phyloP scores from a whole-genome alignment of 2,888 invertebrate genomes.

The Keiferia lycopersicella region DNA sequence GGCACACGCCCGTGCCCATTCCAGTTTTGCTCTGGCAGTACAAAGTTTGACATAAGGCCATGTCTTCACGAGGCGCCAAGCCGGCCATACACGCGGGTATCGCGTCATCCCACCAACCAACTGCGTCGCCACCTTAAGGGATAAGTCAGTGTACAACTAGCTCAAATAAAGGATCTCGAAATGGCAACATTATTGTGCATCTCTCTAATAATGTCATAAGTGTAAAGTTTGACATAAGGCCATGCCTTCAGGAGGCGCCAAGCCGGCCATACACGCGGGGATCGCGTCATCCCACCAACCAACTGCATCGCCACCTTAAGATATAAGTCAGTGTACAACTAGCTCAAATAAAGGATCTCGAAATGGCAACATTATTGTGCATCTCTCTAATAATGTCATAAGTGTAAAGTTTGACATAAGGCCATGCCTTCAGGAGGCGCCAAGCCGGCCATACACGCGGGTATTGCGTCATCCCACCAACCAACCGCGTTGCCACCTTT shows the following conservation, averaged over 20 bases:
- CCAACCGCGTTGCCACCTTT: conserved; percentile 53
- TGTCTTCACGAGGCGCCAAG: conserved; percentile 40
- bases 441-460: conserved; percentile 48
- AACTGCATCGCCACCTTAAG: conserved; percentile 47
- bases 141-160: not conserved
- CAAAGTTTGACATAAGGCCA: conserved; percentile 35
- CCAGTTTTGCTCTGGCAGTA: conserved; percentile 36
- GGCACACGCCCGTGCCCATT: conserved; percentile 37
- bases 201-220: too few relatives aligned
- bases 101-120: conserved; percentile 64
- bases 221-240: conserved; percentile 38
- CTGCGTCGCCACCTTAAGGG: conserved; percentile 47
- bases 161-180: too few relatives aligned
- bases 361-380: too few relatives aligned
- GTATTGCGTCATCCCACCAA: conserved; percentile 64
- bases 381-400: too few relatives aligned
- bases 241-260: conserved; percentile 40
- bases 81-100: conserved; percentile 50
- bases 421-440: conserved; percentile 37
- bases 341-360: too few relatives aligned
- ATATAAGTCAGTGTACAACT: not conserved
- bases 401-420: conserved; percentile 39
- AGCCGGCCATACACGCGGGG: conserved; percentile 47
- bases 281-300: conserved; percentile 67
- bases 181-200: too few relatives aligned